A percentile compares a stretch with the other conserved stretches of the same genome.
phyloP scores from a whole-genome alignment of 2,797 vertebrate genomes.

The Mus minutoides region DNA sequence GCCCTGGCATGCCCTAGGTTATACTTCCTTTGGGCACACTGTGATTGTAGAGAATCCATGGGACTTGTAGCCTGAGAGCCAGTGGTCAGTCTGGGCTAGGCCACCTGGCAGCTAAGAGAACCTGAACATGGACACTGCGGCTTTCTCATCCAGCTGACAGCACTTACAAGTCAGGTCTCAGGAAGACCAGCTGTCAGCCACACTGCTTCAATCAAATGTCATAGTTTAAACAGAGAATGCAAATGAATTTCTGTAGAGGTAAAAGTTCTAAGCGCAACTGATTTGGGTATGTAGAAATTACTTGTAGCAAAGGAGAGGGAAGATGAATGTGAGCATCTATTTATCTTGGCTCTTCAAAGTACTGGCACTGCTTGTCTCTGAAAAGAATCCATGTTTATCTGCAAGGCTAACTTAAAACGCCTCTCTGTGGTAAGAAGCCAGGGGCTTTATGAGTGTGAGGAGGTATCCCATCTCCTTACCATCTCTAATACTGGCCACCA shows the following conservation, averaged over 20 bases:
- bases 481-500: constrained; percentile 44
- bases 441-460: constrained; percentile 47
- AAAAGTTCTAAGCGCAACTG: constrained; percentile 20
- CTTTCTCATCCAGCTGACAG: constrained; percentile 13
- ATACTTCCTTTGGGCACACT: constrained; percentile 23
- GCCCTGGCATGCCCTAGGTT: neutral
- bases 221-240: constrained; percentile 51
- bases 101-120: constrained; percentile 31
- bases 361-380: constrained; percentile 10
- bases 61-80: constrained; percentile 65
- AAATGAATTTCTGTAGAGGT: constrained; percentile 55
- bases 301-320: neutral
- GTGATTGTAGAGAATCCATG: constrained; percentile 58
- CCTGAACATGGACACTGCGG: neutral
- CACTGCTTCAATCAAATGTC: constrained; percentile 32
- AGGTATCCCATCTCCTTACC: constrained; percentile 53
- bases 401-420: constrained; percentile 74
- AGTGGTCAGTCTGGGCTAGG: neutral
- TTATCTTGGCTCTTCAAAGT: constrained; percentile 50
- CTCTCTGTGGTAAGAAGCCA: constrained; percentile 61
- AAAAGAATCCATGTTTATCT: constrained; percentile 68
- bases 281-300: constrained; percentile 45
- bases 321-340: neutral
- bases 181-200: constrained; percentile 45
- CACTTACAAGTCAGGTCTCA: constrained; percentile 40